Base-by-base conservation (phyloP, 2,797 vertebrate genomes). In the Momotus momota region DNA sequence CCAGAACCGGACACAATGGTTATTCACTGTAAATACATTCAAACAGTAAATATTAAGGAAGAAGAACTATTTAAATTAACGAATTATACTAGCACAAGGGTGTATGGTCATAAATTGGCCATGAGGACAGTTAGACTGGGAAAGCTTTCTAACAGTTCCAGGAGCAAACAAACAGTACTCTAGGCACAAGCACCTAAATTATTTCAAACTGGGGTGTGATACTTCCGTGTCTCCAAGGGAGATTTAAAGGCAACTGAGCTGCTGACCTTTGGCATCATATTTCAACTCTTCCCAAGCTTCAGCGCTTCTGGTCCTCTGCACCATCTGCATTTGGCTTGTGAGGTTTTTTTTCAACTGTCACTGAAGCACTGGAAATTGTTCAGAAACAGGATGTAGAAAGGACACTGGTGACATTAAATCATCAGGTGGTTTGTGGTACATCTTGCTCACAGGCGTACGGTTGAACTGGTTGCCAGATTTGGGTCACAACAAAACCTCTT, bases 361-460 rank as follows among this genome's bases (percentile, higher is more conserved):
- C 73, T 67, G 87, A 88, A 81, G 87, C 85, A 79, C 90, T 95
- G 88, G 77, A 92, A 82, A 85, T 96, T 86, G 95, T 62, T 93
- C 93, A 96, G 82, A 79, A 29, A 67, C 84, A 95, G 71, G 83
- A 93, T 95, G 90, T 88, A 94, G 88, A 94, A 86, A 87, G 74
- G 90, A 87, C 70, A 49, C 78, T 85, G 83, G 58, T 92, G 74
- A 90, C 81, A 89, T 92, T 85, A 93, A 95, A 67, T 92, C 38
- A 66, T 93, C 74, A 66, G 83, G 60, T 95, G 78, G 78, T 85
- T 95, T 92, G 88, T 85, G 86, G 88, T 92, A 60, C 33, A 38
- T 84, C 58, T 93, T 88, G 77, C 78, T 96, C 74, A 70, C 83
- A 88, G 77, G 19, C 38, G 0, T 62, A 51, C 12, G 1, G 55